Base-by-base conservation (phyloP, 2,888 invertebrate genomes). In the Hypselothyrea guttata region DNA sequence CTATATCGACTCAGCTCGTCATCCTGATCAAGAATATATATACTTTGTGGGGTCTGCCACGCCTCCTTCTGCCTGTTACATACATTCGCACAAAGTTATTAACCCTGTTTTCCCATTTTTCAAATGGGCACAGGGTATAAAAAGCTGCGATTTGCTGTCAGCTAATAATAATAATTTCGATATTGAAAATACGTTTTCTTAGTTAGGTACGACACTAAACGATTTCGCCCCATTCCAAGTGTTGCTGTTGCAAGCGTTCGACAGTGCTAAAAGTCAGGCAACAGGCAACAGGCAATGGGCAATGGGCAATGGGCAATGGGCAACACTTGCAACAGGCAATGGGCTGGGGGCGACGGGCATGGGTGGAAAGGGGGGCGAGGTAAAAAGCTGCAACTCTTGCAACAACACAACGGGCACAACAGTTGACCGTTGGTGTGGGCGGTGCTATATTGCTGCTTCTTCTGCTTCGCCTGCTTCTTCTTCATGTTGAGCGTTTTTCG, bases 141-240 rank as follows among this genome's bases (percentile, higher is more conserved):
- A 9, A 28, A 28, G 7, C 9, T 75, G 78, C 85, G 82, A 85
- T 83, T 83, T 86, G 87, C 86, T 84, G 87, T 87, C 85, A 85
- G 85, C 82, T 86, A 86, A 86, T 86, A 86, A 86, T 86, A 87
- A 86, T 86, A 86, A 86, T 86, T 87, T 86, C 77, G 86, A 86
- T 86, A 86, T 87, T 86, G 87, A 86, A 86, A 87, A 86, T 86
- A 86, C 86, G 87, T 87, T 86, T 86, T 87, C 84, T 86, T 86
- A 86, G 84, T 86, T 86, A 86, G 86, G 82, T 85, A 86, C 76
- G 82, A 86, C 87, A 83, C 86, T 87, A 87, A 86, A 86, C 87
- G 86, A 86, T 85, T 75, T 81, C 77, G 81, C 76, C 22, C 83
- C 81, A 75, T 81, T 73, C 67, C 60, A 49, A 59, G 63, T 51